Conservation (phyloP, 2,888 invertebrate species). For the Ochropleura leucogaster region DNA sequence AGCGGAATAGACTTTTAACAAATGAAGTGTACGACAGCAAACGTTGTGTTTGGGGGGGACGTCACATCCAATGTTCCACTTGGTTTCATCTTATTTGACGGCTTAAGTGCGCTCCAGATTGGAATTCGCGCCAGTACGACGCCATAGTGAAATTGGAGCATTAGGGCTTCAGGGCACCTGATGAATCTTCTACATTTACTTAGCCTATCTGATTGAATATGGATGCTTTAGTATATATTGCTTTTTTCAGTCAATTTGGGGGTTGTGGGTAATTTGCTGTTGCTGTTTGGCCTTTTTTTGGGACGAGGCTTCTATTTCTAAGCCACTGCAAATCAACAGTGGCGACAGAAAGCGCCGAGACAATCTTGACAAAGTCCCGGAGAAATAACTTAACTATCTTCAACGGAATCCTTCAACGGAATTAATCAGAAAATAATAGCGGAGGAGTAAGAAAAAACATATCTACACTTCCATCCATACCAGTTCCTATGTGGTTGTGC, state of each 20-base stretch:
- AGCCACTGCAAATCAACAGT: no score
- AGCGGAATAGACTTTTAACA: conserved; percentile 74
- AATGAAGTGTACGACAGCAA: conserved; percentile 75
- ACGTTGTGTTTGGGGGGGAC: conserved; percentile 69
- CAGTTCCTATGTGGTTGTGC: neutral
- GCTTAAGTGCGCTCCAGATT: conserved; percentile 81
- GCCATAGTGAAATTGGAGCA: conserved; percentile 56
- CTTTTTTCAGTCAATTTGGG: conserved; percentile 33
- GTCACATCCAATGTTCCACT: conserved; percentile 81
- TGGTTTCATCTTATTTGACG: conserved; percentile 81
- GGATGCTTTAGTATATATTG: conserved; percentile 25
- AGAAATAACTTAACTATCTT: no score
- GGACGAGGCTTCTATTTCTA: no score
- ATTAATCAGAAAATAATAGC: no score
- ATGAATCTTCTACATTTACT: conserved; percentile 63
- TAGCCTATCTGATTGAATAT: conserved; percentile 40
- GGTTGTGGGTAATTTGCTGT: neutral
- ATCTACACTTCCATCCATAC: no score
- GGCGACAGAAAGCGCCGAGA: no score
- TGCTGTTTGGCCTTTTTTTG: neutral
- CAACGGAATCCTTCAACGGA: no score
- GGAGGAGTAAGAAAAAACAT: no score
- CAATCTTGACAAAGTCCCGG: no score
- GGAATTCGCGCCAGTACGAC: conserved; percentile 74
- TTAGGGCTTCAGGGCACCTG: conserved; percentile 59